phyloP scores from a whole-genome alignment of 2,888 invertebrate genomes.

The Pandemis corylana region DNA sequence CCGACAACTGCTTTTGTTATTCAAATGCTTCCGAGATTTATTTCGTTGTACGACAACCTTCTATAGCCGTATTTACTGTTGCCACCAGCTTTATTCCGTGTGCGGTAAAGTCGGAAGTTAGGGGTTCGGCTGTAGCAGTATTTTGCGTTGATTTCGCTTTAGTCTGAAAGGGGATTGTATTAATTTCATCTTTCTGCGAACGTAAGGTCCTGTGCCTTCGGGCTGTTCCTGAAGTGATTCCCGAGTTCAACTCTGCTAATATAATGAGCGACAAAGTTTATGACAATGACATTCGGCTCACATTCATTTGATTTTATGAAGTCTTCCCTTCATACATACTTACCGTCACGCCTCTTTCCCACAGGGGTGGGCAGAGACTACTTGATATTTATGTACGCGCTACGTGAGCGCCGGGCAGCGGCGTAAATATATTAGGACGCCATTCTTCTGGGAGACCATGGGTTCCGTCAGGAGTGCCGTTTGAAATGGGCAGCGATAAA shows the following conservation, averaged over 20 bases:
- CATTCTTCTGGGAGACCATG: neutral
- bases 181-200: constrained; percentile 53
- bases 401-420: constrained; percentile 25
- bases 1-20: constrained; percentile 42
- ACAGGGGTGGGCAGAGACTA: too few relatives aligned
- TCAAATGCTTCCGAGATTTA: constrained; percentile 41
- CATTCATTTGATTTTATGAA: too few relatives aligned
- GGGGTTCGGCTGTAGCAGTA: neutral
- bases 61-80: neutral
- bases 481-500: neutral
- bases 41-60: constrained; percentile 38
- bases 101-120: constrained; percentile 9
- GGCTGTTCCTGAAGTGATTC: constrained; percentile 1
- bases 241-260: neutral
- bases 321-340: too few relatives aligned
- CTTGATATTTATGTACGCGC: constrained; percentile 35
- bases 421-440: constrained; percentile 35
- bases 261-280: too few relatives aligned
- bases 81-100: neutral
- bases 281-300: too few relatives aligned
- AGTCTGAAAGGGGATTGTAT: constrained; percentile 50
- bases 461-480: constrained; percentile 4
- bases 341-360: too few relatives aligned
- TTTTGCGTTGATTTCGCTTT: constrained; percentile 44
- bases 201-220: constrained; percentile 42